Conservation (phyloP, 35 echinoderm and acorn worm species). For the Chiridota heheva region DNA sequence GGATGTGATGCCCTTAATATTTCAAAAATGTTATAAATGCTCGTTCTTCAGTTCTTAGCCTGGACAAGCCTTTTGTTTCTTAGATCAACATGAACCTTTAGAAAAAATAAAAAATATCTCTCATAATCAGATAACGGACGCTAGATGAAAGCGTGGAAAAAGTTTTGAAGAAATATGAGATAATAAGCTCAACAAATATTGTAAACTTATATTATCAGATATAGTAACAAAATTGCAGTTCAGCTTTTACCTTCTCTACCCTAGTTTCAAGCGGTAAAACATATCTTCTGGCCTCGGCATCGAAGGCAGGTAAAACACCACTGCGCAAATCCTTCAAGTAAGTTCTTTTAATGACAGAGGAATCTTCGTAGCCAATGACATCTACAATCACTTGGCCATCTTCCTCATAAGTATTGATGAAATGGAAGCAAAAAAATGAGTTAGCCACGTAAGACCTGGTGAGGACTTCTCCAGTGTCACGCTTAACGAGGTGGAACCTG, state of each 20-base stretch:
- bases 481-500: conserved; percentile 39
- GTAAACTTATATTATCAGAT: no score
- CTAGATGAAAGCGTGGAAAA: no score
- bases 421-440: conserved; percentile 66
- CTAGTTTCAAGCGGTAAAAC: conserved; percentile 37
- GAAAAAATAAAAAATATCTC: no score
- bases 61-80: no score
- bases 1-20: no score
- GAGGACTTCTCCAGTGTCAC: conserved; percentile 37
- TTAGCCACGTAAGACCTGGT: conserved; percentile 30
- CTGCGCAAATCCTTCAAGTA: conserved; percentile 5
- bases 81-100: no score
- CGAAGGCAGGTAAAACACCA: not conserved
- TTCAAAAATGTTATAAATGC: no score
- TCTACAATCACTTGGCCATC: conserved; percentile 46
- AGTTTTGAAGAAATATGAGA: no score
- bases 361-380: conserved; percentile 36
- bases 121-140: no score
- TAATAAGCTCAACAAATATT: no score
- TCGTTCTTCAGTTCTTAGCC: no score
- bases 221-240: no score
- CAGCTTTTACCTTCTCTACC: not conserved
- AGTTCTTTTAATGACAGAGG: not conserved
- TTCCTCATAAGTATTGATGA: conserved; percentile 59
- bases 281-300: conserved; percentile 18